Percentiles rank a stretch among this genome's conserved stretches.
Conservation (phyloP, 2,888 invertebrate genomes). For the Chymomyza amoena region DNA sequence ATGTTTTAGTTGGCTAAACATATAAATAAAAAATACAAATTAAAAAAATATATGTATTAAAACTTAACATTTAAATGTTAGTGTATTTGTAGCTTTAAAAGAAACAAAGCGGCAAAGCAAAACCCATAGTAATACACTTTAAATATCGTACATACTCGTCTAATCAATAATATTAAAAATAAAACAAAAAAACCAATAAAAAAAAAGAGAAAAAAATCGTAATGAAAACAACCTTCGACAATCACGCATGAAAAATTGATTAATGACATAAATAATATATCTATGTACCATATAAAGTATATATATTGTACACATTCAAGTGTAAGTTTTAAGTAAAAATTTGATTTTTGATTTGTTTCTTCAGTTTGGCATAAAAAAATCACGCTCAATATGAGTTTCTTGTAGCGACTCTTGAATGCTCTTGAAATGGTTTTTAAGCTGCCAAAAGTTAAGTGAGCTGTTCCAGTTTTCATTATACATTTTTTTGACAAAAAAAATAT, state of each 20-base stretch:
- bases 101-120: background rate
- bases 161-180: slow-evolving; percentile 1
- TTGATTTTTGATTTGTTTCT: background rate
- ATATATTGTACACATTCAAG: background rate
- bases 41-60: background rate
- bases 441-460: background rate
- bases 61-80: slow-evolving; percentile 2
- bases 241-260: slow-evolving; percentile 51
- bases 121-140: background rate
- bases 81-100: slow-evolving; percentile 1
- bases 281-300: background rate
- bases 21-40: background rate
- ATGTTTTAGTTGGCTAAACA: background rate
- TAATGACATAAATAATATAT: slow-evolving; percentile 16
- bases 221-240: slow-evolving; percentile 61
- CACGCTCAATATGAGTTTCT: background rate
- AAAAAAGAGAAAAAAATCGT: slow-evolving; percentile 22
- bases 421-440: background rate
- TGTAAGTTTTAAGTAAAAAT: background rate
- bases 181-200: slow-evolving; percentile 23
- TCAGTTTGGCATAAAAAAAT: background rate
- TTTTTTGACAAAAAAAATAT: too few relatives aligned
- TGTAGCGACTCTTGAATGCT: background rate
- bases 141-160: background rate
- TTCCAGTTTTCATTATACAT: too few relatives aligned